Base-by-base conservation (phyloP, 1,140 invertebrate species). In the Drosophila chauvacae region DNA sequence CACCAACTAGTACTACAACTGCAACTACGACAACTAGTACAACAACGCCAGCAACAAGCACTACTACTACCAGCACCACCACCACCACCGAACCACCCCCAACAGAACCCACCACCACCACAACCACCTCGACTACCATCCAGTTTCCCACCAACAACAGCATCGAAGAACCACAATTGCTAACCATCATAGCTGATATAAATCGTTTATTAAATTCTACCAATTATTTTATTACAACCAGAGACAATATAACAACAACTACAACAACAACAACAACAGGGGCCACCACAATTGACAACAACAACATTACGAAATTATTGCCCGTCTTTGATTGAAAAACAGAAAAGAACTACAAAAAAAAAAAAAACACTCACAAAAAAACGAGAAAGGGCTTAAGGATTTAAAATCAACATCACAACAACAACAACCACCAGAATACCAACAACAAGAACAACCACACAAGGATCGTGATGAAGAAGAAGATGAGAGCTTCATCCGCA, bases 141-240 rank as follows among this genome's bases (percentile, higher is more conserved):
- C 80, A 69, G 70, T 64, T 70, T 30, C 61, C 66, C 74, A 69
- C 42, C 70, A 73, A 77, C 64, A 74, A 68, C 73, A 79, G 77
- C 79, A 83, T 91, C 81, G 86, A 92, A 73, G 85, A 91, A 71
- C 64, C 81, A 72, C 81, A 92, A 82, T 78, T 92, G 66, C 51
- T 87, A 64, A 86, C 80, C 74, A 91, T 92, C 71, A 81, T 92
- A 51, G 74, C 76, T 56, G 86, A 92, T 85, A 90, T 92, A 61
- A 92, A 92, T 87, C 91, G 91, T 85, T 80, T 92, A 92, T 90
- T 92, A 91, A 92, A 92, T 76, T 91, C 82, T 91, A 91, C 91
- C 78, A 92, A 92, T 92, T 92, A 92, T 91, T 91, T 92, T 80
- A 92, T 92, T 91, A 92, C 91, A 81, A 92, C 85, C 78, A 92